A percentile compares a stretch with the other conserved stretches of the same genome.
Evolutionary conservation across 2,113 vertebrate genomes (phyloP).

Genomic region (Campylomormyrus numenius): DNA sequence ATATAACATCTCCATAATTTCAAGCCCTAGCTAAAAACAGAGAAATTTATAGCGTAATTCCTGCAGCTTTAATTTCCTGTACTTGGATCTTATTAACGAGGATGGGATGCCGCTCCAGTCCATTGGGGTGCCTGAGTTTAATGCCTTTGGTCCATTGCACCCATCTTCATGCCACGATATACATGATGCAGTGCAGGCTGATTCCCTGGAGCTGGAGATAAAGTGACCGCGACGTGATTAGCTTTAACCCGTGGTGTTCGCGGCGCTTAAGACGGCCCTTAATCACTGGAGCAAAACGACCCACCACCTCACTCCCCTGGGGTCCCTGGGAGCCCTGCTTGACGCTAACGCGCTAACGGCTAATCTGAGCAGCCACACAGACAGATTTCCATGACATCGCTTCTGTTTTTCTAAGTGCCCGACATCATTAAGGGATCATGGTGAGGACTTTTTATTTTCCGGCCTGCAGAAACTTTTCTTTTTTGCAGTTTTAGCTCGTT

Average conservation of each 20-base stretch:
- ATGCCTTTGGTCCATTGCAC: not conserved
- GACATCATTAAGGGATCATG: conserved; percentile 23
- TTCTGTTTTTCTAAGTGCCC: conserved; percentile 14
- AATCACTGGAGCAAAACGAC: conserved; percentile 25
- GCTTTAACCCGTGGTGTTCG: conserved; percentile 35
- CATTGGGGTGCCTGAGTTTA: conserved; percentile 6
- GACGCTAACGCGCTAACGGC: conserved; percentile 1
- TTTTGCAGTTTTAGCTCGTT: not conserved
- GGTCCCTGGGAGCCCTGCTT: not conserved
- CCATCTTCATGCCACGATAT: conserved; percentile 10
- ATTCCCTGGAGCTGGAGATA: conserved; percentile 38
- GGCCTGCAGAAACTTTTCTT: not conserved
- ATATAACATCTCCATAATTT: not conserved
- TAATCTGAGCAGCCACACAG: conserved; percentile 20
- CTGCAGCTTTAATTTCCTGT: not conserved
- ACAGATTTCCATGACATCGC: conserved; percentile 2
- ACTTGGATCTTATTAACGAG: not conserved
- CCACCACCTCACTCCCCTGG: not conserved
- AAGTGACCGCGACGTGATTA: conserved; percentile 42
- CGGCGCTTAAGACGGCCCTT: conserved; percentile 26
- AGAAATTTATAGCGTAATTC: not conserved
- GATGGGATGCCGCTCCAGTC: not conserved
- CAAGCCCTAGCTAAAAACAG: not conserved
- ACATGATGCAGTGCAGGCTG: conserved; percentile 15
- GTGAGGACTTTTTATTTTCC: not conserved